Evolutionary conservation across 2,113 vertebrate species (phyloP), one percentile per base, ranked within the genome.

Genomic region (Clarias macrocephalus): DNA sequence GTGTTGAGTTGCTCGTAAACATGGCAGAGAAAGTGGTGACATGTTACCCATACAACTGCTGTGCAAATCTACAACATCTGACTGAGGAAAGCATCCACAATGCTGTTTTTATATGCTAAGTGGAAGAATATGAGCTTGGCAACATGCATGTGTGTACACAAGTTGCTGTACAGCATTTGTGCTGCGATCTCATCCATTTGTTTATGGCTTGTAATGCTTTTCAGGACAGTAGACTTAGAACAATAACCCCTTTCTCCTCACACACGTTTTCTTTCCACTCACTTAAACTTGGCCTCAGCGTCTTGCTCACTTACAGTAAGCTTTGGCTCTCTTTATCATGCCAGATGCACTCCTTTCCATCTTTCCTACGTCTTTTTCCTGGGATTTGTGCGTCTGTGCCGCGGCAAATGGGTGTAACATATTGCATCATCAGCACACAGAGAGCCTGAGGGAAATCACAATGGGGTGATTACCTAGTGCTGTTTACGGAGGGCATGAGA

Each of bases 321-420:
- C 86, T 57, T 33, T 57, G 81, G 70, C 82, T 84, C 16, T 83
- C 73, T 76, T 87, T 87, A 87, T 87, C 86, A 37, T 59, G 81
- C 86, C 81, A 87, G 81, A 84, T 66, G 80, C 42, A 75, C 80
- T 33, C 30, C 4, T 68, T 76, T 70, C 81, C 48, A 76, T 68
- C 66, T 54, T 65, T 77, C 86, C 21, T 77, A 65, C 66, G 85
- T 83, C 70, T 87, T 87, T 85, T 87, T 68, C 86, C 73, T 79
- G 16, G 73, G 86, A 92, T 86, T 28, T 82, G 57, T 66, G 59
- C 80, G 76, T 84, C 77, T 76, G 82, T 85, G 48, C 68, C 2
- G 6, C 70, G 83, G 62, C 82, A 42, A 54, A 86, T 86, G 88
- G 88, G 88, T 86, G 88, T 89, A 86, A 89, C 88, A 13, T 60